phyloP scores from a whole-genome alignment of 2,797 vertebrate genomes.

The Phoxinus dragarum region DNA sequence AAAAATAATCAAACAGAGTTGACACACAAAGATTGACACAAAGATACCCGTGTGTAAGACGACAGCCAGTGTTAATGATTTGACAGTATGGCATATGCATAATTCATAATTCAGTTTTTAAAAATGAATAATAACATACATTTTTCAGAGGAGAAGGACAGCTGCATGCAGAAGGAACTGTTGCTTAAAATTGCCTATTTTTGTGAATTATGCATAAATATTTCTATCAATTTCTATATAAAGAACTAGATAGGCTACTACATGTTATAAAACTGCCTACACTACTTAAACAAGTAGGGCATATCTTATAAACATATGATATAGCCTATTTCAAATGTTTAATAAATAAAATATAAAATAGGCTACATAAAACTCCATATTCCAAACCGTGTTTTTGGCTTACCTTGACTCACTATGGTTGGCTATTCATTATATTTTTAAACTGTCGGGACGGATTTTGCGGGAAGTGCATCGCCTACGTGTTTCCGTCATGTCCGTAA shows the following conservation, averaged over 20 bases:
- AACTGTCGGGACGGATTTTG: not conserved
- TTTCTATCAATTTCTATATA: not conserved
- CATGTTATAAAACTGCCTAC: not conserved
- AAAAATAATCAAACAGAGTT: constrained; percentile 40
- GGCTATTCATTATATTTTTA: not conserved
- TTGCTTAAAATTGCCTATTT: constrained; percentile 50
- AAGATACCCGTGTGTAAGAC: constrained; percentile 72
- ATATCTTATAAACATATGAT: not conserved
- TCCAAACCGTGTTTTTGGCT: not conserved
- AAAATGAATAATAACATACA: constrained; percentile 78
- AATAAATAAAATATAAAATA: too few species aligned
- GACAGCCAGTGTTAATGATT: constrained; percentile 72
- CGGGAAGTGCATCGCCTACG: not conserved
- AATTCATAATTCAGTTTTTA: constrained; percentile 78
- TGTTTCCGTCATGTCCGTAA: not conserved
- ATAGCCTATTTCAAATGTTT: not conserved
- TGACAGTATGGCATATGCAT: constrained; percentile 75
- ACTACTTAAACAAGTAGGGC: not conserved
- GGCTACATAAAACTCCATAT: not conserved
- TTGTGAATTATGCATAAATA: constrained; percentile 24
- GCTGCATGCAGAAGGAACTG: constrained; percentile 71
- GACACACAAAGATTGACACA: constrained; percentile 71
- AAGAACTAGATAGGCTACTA: not conserved
- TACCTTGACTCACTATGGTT: not conserved
- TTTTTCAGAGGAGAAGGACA: constrained; percentile 76